These are phyloP conservation scores for Protophormia terraenovae DNA, from an alignment of 2,888 invertebrate species.

Conservation along the genomic window DNA sequence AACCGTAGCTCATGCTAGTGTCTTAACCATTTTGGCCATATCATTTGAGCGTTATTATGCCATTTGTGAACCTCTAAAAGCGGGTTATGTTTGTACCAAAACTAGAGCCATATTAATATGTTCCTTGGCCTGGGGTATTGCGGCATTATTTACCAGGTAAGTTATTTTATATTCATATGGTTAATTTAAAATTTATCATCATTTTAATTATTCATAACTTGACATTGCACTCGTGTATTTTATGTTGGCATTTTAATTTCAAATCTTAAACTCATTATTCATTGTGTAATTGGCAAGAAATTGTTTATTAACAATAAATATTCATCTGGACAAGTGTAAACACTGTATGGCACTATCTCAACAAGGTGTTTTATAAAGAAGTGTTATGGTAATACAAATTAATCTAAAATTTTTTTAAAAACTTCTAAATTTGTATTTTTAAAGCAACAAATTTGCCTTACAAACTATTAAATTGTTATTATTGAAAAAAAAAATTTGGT, in stretches of 20 bases:
- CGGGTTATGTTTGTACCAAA: slow-evolving; percentile 94
- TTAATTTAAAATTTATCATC: not conserved
- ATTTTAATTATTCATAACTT: not conserved
- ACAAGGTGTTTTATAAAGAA: not conserved
- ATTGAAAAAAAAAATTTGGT: too few species aligned
- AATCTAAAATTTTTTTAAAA: too few species aligned
- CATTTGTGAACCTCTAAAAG: slow-evolving; percentile 94
- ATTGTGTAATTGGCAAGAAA: not conserved
- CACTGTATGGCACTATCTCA: not conserved
- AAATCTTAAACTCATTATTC: not conserved
- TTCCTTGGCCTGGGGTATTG: slow-evolving; percentile 91
- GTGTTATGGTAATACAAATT: not conserved
- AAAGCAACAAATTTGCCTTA: too few species aligned
- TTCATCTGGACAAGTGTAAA: not conserved
- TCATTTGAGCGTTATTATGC: slow-evolving; percentile 95
- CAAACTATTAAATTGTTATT: too few species aligned
- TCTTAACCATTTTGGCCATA: slow-evolving; percentile 95
- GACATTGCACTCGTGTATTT: not conserved
- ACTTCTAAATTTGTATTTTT: not conserved
- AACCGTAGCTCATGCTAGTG: slow-evolving; percentile 95
- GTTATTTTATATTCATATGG: slow-evolving; percentile 60
- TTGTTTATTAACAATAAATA: not conserved
- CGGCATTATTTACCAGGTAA: slow-evolving; percentile 93
- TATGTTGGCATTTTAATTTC: not conserved
- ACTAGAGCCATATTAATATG: slow-evolving; percentile 91